Evolutionary conservation across 2,113 vertebrate genomes (phyloP), one percentile per base, ranked within the genome.

Genomic region (Prunella himalayana): DNA sequence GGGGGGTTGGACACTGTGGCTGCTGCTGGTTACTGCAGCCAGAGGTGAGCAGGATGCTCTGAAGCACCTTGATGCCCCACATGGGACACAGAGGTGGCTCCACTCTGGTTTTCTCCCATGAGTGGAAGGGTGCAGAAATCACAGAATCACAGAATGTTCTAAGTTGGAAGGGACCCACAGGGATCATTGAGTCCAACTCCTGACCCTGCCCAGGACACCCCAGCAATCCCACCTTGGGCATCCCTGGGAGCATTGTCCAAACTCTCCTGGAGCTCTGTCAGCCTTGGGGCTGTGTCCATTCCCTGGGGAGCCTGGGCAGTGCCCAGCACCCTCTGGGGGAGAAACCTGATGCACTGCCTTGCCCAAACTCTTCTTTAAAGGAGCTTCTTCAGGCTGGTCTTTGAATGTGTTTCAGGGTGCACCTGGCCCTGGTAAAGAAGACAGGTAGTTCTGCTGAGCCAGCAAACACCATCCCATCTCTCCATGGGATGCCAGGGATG

Each of bases 181-280:
- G 14, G 35, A 82, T 9, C n/a, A 47, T 0, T 7, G 7, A 41
- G 24, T 27, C 8, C 12, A 13, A 3, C 17, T 47, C 39, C 54
- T 28, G 41, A 3, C 35, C 30, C 14, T 41, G 8, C 30, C 7
- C 33, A 65, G 51, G 65, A 57, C 84, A 70, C 9, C 35, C 57
- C 33, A 73, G 1, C 15, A 47, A 61, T 6, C 21, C 47, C 30
- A 31, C 10, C 41, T 41, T 68, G 33, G 0, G 33, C 27, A 56
- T 19, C 27, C 41, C 54, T 54, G 7, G 1, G 4, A 41, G 19
- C 0, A 0, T 0, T 76, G 41, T 33, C n/a, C 54, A 47, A 68
- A 47, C 0, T 0, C 30, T 27, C 21, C 79, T 42, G 17, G 47
- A 75, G 61, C 70, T 82, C 28, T 41, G 69, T 19, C 28, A 81